Evolutionary conservation across 1,140 invertebrate species (phyloP), one percentile per base, ranked within the genome.

Genomic region (Eriocheir sinensis): DNA sequence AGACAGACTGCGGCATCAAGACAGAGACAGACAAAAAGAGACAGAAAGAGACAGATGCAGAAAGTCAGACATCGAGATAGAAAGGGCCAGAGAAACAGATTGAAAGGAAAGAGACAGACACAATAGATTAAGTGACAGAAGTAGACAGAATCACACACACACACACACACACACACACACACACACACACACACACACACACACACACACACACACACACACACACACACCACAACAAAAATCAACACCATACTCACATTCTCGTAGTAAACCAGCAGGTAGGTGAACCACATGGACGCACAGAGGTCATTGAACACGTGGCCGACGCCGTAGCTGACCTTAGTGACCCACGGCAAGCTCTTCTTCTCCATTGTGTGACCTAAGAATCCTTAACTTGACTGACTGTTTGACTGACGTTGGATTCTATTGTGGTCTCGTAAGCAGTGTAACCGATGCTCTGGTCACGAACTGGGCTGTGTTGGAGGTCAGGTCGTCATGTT

Each of bases 251-350:
- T 17, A 93, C 93, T 89, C 3, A 99, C 98, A 96, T 98, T 97
- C 96, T 99, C 98, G 96, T 99, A 98, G 97, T 98, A 99, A 32
- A 99, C 98, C 95, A 99, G 97, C 34, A 99, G 97, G 97, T 99
- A 99, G 0, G 98, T 99, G 96, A 99, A 99, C 99, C 99, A 99
- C 97, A 99, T 98, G 88, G 98, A 98, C 81, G 99, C 98, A 97
- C 98, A 99, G 9, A 99, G 97, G 97, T 99, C 99, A 97, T 99
- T 99, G 60, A 99, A 97, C 53, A 99, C 98, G 97, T 99, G 99
- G 0, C 98, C 98, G 95, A 98, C 97, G 79, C 98, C 97, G 32
- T 94, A 94, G 41, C 91, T 85, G n/a, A 92, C 79, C 40, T 92
- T 92, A 6, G 91, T 92, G 32, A 34, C 32, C 91, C 91, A 92